These are phyloP conservation scores for Boulengerochromis microlepis DNA, from an alignment of 2,113 vertebrate species.

Conservation along the genomic window DNA sequence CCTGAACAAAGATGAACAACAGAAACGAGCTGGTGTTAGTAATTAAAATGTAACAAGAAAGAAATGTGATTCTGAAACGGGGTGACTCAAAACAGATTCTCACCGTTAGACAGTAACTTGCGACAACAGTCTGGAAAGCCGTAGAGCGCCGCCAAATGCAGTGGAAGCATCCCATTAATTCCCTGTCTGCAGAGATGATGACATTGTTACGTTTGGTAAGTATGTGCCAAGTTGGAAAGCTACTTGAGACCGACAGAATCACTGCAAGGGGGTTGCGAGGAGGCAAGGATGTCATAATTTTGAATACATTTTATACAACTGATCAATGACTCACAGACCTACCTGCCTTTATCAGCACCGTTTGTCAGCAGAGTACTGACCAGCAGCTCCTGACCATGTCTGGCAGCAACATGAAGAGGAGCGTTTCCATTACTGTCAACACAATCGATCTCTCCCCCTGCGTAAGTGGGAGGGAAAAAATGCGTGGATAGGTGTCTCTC, in stretches of 20 bases:
- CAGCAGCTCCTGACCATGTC: constrained; percentile 91
- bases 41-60: not conserved
- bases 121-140: constrained; percentile 96
- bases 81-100: not conserved
- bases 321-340: not conserved
- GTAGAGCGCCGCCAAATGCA: constrained; percentile 89
- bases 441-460: constrained; percentile 91
- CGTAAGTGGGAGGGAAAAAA: not conserved
- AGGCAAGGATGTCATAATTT: not conserved
- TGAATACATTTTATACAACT: not conserved
- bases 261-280: not conserved
- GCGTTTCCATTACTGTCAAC: constrained; percentile 88
- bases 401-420: constrained; percentile 92
- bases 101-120: constrained; percentile 93
- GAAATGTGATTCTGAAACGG: not conserved
- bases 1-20: constrained; percentile 58
- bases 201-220: not conserved
- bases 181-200: constrained; percentile 75
- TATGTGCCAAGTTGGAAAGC: not conserved
- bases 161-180: constrained; percentile 90
- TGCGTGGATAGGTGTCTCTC: not conserved
- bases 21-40: not conserved
- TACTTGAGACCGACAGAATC: not conserved
- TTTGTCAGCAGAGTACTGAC: constrained; percentile 95
- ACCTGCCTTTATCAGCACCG: constrained; percentile 88